These are phyloP conservation scores for Steromphala cineraria DNA, from an alignment of 2,888 invertebrate species.

Conservation along the genomic window DNA sequence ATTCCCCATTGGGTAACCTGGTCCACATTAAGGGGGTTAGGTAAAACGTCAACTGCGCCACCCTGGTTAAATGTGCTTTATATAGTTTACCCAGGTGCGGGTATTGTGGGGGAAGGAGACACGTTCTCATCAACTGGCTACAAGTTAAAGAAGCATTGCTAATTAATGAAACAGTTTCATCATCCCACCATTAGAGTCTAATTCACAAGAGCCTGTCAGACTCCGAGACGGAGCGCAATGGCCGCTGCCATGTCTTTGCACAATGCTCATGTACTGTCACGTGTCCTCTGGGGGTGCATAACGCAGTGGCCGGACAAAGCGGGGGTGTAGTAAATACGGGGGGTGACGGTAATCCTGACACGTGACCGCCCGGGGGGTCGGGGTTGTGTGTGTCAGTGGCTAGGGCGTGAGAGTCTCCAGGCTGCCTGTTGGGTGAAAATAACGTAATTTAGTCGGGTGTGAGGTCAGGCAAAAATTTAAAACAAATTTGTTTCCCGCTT, in stretches of 20 bases:
- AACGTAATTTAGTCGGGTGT: too few species aligned
- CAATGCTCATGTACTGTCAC: background rate
- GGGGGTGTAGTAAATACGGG: background rate
- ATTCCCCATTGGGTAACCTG: too few species aligned
- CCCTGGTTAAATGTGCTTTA: too few species aligned
- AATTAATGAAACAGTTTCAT: background rate
- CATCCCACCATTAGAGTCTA: background rate
- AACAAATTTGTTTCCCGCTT: too few species aligned
- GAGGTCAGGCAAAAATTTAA: too few species aligned
- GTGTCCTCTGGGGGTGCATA: background rate
- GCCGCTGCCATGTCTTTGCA: background rate
- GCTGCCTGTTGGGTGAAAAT: too few species aligned
- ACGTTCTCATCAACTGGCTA: too few species aligned
- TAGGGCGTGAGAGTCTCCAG: background rate
- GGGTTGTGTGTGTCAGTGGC: background rate
- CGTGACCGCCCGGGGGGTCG: background rate
- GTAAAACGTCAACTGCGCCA: too few species aligned
- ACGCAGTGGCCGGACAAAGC: background rate
- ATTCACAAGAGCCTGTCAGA: background rate
- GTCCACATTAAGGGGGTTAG: too few species aligned
- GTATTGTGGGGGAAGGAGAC: too few species aligned
- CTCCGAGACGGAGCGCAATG: background rate
- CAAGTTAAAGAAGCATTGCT: too few species aligned
- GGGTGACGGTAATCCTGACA: background rate
- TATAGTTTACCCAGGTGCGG: too few species aligned